Conservation (phyloP, 2,888 invertebrate genomes). For the Drosophila prolongata region DNA sequence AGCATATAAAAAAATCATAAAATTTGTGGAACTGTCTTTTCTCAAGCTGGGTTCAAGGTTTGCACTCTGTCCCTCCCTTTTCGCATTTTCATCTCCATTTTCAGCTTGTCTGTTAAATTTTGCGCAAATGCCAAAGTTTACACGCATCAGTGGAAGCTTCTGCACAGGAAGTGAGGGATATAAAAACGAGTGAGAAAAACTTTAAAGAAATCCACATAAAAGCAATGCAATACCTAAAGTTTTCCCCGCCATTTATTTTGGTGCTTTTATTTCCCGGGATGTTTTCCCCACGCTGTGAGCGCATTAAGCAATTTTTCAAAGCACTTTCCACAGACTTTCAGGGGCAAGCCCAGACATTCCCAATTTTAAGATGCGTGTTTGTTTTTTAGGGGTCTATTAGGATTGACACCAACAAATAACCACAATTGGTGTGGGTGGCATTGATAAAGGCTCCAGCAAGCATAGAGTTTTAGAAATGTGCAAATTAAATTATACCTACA, state of each 20-base stretch:
- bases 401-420: constrained; percentile 56
- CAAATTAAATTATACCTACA: constrained; percentile 33
- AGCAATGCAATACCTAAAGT: constrained; percentile 52
- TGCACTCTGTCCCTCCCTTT: constrained; percentile 6
- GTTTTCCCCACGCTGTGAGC: constrained; percentile 23
- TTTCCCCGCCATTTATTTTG: constrained; percentile 31
- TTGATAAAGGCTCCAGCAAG: constrained; percentile 44
- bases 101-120: constrained; percentile 50
- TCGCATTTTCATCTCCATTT: constrained; percentile 4
- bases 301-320: constrained; percentile 62
- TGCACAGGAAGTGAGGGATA: constrained; percentile 23
- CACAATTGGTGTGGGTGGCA: constrained; percentile 65
- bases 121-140: constrained; percentile 54
- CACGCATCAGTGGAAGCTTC: constrained; percentile 46
- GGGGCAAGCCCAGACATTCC: constrained; percentile 31
- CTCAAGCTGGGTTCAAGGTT: constrained; percentile 20
- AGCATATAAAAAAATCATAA: constrained; percentile 32
- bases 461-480: constrained; percentile 44
- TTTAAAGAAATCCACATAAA: constrained; percentile 47
- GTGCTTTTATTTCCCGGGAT: constrained; percentile 7
- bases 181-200: constrained; percentile 25
- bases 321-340: constrained; percentile 56
- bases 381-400: constrained; percentile 36
- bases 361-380: constrained; percentile 14
- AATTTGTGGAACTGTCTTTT: constrained; percentile 20